phyloP scores from a whole-genome alignment of 2,888 invertebrate species.

The Magallana nippona region DNA sequence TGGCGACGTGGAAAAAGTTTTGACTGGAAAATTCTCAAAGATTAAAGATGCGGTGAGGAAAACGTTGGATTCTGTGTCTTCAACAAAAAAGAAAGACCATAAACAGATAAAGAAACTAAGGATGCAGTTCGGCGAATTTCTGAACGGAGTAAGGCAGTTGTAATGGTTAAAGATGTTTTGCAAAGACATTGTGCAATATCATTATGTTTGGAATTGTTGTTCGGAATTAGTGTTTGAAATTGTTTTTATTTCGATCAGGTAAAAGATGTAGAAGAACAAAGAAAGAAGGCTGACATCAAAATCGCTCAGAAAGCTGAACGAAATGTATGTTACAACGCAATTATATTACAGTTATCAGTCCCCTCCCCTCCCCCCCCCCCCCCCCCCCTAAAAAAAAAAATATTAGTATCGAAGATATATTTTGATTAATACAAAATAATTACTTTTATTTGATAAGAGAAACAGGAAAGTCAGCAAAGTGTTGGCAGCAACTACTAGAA shows the following conservation, averaged over 20 bases:
- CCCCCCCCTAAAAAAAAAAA: too few relatives aligned
- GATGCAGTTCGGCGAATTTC: neutral
- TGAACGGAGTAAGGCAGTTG: neutral
- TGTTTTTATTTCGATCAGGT: neutral
- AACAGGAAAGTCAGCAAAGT: neutral
- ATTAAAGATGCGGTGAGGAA: constrained; percentile 9
- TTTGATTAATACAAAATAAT: neutral
- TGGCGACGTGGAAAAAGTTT: neutral
- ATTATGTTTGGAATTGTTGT: too few relatives aligned
- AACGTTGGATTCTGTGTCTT: neutral
- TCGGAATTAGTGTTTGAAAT: neutral
- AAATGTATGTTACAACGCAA: neutral
- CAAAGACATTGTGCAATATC: neutral
- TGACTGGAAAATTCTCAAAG: neutral
- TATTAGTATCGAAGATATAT: too few relatives aligned
- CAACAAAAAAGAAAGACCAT: neutral
- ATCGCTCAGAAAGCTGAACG: neutral
- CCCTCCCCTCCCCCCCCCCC: too few relatives aligned
- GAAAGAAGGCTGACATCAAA: neutral
- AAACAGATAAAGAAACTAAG: neutral
- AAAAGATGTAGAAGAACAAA: neutral
- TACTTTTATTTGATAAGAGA: neutral
- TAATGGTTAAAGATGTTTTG: neutral
- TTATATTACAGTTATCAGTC: too few relatives aligned
- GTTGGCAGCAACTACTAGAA: neutral